Percentiles rank a stretch among this genome's conserved stretches.
Conservation (phyloP, 2,113 vertebrate genomes). For the Brienomyrus brachyistius region DNA sequence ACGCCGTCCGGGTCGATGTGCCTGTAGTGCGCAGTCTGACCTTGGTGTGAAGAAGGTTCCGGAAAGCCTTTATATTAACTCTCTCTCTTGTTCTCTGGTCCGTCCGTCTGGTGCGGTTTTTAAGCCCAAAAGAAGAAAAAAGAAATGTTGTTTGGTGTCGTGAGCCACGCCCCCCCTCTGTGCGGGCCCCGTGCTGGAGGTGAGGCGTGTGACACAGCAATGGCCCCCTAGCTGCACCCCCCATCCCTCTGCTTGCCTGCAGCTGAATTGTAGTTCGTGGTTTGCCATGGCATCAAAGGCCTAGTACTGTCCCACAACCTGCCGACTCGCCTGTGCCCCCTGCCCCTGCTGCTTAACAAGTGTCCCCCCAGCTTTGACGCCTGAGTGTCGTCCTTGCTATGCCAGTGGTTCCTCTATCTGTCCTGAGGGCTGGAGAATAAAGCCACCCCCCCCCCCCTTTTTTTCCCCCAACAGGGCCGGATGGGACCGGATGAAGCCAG, state of each 20-base stretch:
- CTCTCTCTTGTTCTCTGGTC: constrained; percentile 14
- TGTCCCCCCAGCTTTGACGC: background rate
- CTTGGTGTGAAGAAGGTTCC: background rate
- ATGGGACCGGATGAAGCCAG: constrained; percentile 48
- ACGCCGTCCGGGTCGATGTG: too few species aligned
- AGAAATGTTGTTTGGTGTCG: constrained; percentile 72
- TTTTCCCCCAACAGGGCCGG: constrained; percentile 44
- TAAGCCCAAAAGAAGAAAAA: constrained; percentile 71
- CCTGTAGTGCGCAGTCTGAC: background rate
- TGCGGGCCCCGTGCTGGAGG: constrained; percentile 40
- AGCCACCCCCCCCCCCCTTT: background rate
- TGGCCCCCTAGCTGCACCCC: background rate
- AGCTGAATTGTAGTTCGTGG: background rate
- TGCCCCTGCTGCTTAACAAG: background rate
- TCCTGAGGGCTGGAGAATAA: background rate
- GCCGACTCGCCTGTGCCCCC: background rate
- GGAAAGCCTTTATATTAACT: background rate
- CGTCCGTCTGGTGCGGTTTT: constrained; percentile 23
- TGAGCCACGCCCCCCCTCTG: constrained; percentile 48
- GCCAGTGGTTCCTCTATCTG: background rate
- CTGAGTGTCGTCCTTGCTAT: background rate
- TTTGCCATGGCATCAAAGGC: background rate
- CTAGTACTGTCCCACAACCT: background rate
- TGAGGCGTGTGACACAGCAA: constrained; percentile 44
- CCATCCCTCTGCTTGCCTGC: background rate